These are phyloP conservation scores for Tetraodon nigroviridis DNA, from an alignment of 2,113 vertebrate species.

Conservation along the genomic window DNA sequence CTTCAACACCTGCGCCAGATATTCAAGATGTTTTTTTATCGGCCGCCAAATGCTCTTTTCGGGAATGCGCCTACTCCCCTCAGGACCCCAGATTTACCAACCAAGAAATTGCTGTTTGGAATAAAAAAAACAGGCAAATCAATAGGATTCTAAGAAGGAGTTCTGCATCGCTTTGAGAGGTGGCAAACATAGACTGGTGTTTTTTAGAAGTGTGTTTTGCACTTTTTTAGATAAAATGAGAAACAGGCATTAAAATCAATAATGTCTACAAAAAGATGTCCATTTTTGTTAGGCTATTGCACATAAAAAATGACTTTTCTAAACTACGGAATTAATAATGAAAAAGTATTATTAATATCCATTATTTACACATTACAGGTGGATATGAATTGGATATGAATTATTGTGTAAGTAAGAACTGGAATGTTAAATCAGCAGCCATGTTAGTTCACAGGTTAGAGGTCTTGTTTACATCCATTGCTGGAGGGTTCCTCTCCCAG, in stretches of 20 bases:
- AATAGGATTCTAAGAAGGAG: slow-evolving; percentile 50
- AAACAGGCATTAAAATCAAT: slow-evolving; percentile 29
- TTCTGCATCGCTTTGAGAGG: slow-evolving; percentile 27
- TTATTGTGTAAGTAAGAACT: no score
- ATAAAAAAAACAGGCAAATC: slow-evolving; percentile 27
- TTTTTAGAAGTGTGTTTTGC: slow-evolving; percentile 53
- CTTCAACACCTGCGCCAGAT: background rate
- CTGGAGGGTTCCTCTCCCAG: slow-evolving; percentile 76
- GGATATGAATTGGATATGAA: no score
- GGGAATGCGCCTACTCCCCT: no score
- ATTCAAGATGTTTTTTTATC: background rate
- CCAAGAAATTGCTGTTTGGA: slow-evolving; percentile 31
- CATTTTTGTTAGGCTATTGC: slow-evolving; percentile 25
- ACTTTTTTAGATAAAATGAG: slow-evolving; percentile 20
- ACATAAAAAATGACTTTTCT: background rate
- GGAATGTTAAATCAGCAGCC: no score
- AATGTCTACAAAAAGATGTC: slow-evolving; percentile 17
- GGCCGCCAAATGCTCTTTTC: no score
- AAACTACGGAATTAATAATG: no score
- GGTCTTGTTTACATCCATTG: background rate
- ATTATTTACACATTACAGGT: background rate
- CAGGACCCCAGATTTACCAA: slow-evolving; percentile 10
- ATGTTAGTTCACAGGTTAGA: slow-evolving; percentile 24
- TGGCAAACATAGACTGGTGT: slow-evolving; percentile 34
- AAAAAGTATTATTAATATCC: background rate